Percentiles rank a stretch among this genome's conserved stretches.
phyloP scores from a whole-genome alignment of 1,140 invertebrate species.

The Drosophila nebulosa region DNA sequence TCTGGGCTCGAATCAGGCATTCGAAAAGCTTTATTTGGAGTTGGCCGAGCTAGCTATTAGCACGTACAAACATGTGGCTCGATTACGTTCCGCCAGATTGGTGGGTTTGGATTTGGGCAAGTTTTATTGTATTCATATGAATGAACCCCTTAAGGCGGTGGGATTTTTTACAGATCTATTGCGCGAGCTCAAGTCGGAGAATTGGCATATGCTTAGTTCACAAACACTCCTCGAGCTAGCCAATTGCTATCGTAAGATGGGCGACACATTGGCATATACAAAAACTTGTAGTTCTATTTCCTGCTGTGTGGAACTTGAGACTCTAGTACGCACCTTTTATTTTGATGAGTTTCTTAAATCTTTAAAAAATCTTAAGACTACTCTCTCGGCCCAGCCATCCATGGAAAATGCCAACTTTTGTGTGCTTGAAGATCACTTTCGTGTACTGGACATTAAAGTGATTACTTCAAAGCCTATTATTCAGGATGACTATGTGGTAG shows the following conservation, averaged over 20 bases:
- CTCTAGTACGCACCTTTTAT: conserved; percentile 87
- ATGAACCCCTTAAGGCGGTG: conserved; percentile 93
- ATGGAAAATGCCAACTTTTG: conserved; percentile 73
- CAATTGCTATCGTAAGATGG: conserved; percentile 90
- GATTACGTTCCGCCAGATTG: conserved; percentile 90
- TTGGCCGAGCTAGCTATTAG: conserved; percentile 97
- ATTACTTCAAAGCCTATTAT: conserved; percentile 68
- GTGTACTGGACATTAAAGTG: conserved; percentile 60
- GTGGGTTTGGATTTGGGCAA: conserved; percentile 94
- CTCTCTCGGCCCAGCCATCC: conserved; percentile 81
- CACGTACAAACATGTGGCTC: conserved; percentile 97
- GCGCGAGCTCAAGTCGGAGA: conserved; percentile 92
- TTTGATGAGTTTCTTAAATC: conserved; percentile 89
- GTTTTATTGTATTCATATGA: conserved; percentile 91
- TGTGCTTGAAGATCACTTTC: conserved; percentile 79
- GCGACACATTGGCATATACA: conserved; percentile 87
- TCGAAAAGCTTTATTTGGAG: conserved; percentile 95
- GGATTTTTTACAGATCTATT: conserved; percentile 93
- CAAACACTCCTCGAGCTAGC: conserved; percentile 92
- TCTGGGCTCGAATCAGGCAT: conserved; percentile 93
- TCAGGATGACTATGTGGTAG: conserved; percentile 83
- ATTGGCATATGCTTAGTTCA: conserved; percentile 91
- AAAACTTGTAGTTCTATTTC: conserved; percentile 90
- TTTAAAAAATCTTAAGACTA: conserved; percentile 83
- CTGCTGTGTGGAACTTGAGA: conserved; percentile 87